Conservation (phyloP, 2,113 vertebrate species). For the Eidolon helvum region DNA sequence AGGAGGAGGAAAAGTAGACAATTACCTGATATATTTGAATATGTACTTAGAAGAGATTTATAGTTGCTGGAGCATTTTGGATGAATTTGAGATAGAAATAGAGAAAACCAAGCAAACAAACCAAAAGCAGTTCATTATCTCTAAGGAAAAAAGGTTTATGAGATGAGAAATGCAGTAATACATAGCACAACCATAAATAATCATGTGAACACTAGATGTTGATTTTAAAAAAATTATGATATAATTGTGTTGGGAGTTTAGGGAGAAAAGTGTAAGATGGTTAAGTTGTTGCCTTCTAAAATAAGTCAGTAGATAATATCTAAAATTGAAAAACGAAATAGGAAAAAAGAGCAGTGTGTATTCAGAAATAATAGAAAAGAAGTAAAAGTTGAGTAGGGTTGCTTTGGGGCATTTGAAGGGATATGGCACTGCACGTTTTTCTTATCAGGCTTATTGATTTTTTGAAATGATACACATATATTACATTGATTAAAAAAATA, state of each 20-base stretch:
- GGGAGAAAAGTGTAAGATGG: not conserved
- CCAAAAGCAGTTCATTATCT: not conserved
- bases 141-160: not conserved
- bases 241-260: not conserved
- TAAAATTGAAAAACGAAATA: not conserved
- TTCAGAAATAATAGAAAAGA: conserved; percentile 11
- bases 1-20: not conserved
- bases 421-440: not conserved
- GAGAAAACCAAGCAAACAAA: not conserved
- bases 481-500: conserved; percentile 4
- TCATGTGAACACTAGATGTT: not conserved
- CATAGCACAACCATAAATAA: not conserved
- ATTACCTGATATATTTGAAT: not conserved
- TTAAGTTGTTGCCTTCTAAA: not conserved
- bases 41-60: not conserved
- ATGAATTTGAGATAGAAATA: not conserved
- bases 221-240: not conserved
- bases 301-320: not conserved
- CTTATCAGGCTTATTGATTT: not conserved
- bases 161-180: not conserved
- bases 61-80: not conserved
- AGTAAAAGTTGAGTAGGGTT: not conserved
- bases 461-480: not conserved
- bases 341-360: not conserved
- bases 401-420: not conserved